phyloP scores from a whole-genome alignment of 2,797 vertebrate genomes.

The Sphenopsis melanotis region DNA sequence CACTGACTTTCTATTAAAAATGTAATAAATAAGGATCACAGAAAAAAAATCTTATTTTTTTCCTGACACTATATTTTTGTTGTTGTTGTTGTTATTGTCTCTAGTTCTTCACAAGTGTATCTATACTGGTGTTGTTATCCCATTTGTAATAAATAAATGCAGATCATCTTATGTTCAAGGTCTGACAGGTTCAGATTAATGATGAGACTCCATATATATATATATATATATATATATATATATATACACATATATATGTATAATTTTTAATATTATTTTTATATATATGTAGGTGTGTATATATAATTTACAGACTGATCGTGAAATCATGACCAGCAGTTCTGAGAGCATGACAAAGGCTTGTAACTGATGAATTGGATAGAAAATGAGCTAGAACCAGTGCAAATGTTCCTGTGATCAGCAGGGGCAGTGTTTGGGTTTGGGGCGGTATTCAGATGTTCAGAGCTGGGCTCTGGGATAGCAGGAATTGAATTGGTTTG shows the following conservation, averaged over 20 bases:
- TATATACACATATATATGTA: neutral
- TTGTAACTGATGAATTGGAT: neutral
- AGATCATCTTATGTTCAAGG: neutral
- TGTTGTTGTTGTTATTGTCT: conserved; percentile 19
- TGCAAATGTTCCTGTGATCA: neutral
- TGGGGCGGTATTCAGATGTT: neutral
- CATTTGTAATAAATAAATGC: neutral
- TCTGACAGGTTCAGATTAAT: neutral
- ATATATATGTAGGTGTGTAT: neutral
- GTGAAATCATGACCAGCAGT: neutral
- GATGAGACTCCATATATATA: neutral
- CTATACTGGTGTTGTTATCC: neutral
- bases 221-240: too few species aligned
- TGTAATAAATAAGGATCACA: conserved; percentile 76
- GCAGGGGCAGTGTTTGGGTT: neutral
- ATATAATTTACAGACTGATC: neutral
- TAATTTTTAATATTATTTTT: too few species aligned
- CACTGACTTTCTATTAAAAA: conserved; percentile 77
- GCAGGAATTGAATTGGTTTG: neutral
- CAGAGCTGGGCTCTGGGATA: neutral
- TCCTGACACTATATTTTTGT: neutral
- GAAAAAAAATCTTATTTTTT: neutral
- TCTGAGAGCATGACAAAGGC: neutral
- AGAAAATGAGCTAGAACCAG: neutral
- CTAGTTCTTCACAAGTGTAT: conserved; percentile 8